These are phyloP conservation scores for Corvus moneduloides DNA, from an alignment of 2,113 vertebrate genomes.

Conservation along the genomic window DNA sequence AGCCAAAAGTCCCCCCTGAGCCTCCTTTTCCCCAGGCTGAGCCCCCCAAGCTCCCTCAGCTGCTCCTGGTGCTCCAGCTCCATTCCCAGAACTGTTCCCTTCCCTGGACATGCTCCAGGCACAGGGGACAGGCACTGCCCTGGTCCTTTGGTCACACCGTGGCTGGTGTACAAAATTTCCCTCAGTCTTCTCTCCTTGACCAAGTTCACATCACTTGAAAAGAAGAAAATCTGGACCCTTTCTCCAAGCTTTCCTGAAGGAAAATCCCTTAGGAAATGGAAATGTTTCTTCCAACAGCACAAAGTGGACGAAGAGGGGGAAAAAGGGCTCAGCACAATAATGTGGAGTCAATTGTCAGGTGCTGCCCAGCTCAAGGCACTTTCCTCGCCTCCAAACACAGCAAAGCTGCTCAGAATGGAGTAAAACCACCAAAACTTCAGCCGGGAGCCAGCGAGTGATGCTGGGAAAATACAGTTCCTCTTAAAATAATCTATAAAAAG, in stretches of 20 bases:
- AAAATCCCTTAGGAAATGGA: background rate
- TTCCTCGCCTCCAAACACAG: background rate
- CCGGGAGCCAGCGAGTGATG: background rate
- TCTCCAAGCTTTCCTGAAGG: background rate
- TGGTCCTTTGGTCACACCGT: background rate
- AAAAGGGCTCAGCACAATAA: background rate
- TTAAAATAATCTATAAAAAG: background rate
- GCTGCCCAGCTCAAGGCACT: rapidly evolving
- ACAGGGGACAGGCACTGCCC: no score
- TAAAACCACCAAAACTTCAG: background rate
- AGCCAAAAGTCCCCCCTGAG: background rate
- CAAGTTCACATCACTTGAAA: rapidly evolving
- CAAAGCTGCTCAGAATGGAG: background rate
- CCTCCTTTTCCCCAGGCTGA: background rate
- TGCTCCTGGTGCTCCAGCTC: background rate
- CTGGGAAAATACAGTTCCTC: background rate
- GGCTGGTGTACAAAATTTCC: background rate
- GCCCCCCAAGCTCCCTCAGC: background rate
- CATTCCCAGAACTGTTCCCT: background rate
- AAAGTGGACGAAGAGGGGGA: background rate
- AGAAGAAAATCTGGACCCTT: background rate
- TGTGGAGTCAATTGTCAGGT: rapidly evolving
- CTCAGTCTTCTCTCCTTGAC: background rate
- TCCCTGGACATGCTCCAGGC: background rate
- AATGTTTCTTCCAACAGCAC: background rate